Percentiles rank a stretch among this genome's conserved stretches.
Evolutionary conservation across 2,888 invertebrate species (phyloP).

Genomic region (Gonocerus acuteangulatus): DNA sequence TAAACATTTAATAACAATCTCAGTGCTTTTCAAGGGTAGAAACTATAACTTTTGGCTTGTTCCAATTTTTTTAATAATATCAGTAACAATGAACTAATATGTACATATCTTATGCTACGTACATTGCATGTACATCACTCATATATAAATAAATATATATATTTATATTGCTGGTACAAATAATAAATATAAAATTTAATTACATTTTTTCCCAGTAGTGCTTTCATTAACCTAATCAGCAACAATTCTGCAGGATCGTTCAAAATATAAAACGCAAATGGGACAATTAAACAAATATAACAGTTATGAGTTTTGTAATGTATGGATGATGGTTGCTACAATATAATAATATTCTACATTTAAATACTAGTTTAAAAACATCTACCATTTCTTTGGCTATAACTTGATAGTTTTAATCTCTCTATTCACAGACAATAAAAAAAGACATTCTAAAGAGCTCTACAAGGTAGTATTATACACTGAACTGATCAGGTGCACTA

Average conservation of each 20-base stretch:
- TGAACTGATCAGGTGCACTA: background rate
- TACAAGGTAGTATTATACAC: background rate
- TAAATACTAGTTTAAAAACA: too few relatives aligned
- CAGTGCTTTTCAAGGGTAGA: slow-evolving; percentile 19
- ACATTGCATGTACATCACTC: slow-evolving; percentile 15
- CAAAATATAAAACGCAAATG: too few relatives aligned
- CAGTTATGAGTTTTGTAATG: too few relatives aligned
- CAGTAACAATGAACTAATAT: slow-evolving; percentile 19
- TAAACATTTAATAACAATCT: slow-evolving; percentile 24
- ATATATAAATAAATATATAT: slow-evolving; percentile 11
- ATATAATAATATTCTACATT: too few relatives aligned
- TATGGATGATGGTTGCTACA: too few relatives aligned
- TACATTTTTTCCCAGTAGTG: too few relatives aligned
- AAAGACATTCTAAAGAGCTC: background rate
- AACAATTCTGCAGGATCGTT: too few relatives aligned
- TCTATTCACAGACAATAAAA: background rate
- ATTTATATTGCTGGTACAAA: slow-evolving; percentile 16
- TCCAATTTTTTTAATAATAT: background rate
- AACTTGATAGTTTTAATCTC: background rate
- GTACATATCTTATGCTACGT: slow-evolving; percentile 5
- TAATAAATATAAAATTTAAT: slow-evolving; percentile 14
- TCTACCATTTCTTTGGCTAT: background rate
- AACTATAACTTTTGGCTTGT: slow-evolving; percentile 1
- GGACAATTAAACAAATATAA: too few relatives aligned
- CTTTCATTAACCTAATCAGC: too few relatives aligned